phyloP scores from a whole-genome alignment of 2,113 vertebrate species.

The Cebidichthys violaceus region DNA sequence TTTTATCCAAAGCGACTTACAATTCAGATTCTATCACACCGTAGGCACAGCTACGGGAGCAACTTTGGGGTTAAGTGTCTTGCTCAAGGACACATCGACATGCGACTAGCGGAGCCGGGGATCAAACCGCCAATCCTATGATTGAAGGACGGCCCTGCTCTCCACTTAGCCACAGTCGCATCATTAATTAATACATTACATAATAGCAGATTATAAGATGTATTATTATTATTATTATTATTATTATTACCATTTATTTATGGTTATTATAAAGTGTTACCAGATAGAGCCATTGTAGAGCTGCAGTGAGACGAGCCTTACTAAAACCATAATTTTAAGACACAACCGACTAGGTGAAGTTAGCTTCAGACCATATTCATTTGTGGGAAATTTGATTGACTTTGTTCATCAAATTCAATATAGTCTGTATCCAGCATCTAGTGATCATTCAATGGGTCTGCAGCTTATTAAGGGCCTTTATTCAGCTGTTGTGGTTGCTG shows the following conservation, averaged over 20 bases:
- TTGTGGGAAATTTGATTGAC: background rate
- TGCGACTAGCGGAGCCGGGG: no score
- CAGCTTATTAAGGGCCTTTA: background rate
- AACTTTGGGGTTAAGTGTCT: no score
- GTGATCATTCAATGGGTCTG: background rate
- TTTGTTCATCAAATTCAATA: background rate
- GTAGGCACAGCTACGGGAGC: no score
- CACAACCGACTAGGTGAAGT: background rate
- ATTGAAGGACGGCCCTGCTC: no score
- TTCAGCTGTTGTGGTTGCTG: background rate
- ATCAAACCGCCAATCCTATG: no score
- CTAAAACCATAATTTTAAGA: background rate
- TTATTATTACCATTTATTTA: no score
- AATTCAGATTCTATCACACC: no score
- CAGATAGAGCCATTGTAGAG: background rate
- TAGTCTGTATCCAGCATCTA: background rate
- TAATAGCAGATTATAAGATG: background rate
- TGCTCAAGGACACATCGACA: no score
- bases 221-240: no score
- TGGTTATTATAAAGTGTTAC: no score
- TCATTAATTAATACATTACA: background rate
- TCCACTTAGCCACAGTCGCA: no score
- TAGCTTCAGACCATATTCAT: background rate
- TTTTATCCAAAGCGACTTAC: no score
- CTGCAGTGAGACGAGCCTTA: constrained; percentile 1